These are phyloP conservation scores for Coracopsis vasa DNA, from an alignment of 2,113 vertebrate species.

Conservation along the genomic window DNA sequence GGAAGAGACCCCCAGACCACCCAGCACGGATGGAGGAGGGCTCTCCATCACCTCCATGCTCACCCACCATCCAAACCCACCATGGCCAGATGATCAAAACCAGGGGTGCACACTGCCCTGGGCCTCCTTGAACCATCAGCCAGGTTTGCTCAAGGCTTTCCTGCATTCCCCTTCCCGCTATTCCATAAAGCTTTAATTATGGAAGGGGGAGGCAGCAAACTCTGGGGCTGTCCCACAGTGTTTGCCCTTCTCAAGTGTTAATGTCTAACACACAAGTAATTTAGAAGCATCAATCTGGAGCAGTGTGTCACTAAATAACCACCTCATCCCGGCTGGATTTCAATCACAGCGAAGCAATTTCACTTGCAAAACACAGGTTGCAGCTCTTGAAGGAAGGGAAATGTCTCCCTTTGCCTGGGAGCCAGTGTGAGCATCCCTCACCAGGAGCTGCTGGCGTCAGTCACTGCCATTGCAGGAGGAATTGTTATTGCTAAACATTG, in stretches of 20 bases:
- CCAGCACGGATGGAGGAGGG: constrained; percentile 13
- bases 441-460: background rate
- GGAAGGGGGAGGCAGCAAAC: background rate
- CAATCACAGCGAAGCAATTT: background rate
- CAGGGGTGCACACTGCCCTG: fast-evolving
- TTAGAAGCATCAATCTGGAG: background rate
- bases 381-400: background rate
- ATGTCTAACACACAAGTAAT: background rate
- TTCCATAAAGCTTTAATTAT: background rate
- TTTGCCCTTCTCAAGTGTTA: background rate
- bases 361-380: constrained; percentile 34
- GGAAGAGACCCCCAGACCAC: background rate
- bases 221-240: background rate
- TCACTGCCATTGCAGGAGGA: background rate
- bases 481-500: background rate
- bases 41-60: background rate
- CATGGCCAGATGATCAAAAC: fast-evolving
- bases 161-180: background rate
- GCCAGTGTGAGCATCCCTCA: fast-evolving
- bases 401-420: background rate
- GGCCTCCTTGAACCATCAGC: background rate
- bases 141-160: background rate
- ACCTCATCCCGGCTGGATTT: background rate
- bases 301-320: constrained; percentile 3
- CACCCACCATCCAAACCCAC: background rate